phyloP scores from a whole-genome alignment of 2,113 vertebrate genomes.

The Pagrus major region DNA sequence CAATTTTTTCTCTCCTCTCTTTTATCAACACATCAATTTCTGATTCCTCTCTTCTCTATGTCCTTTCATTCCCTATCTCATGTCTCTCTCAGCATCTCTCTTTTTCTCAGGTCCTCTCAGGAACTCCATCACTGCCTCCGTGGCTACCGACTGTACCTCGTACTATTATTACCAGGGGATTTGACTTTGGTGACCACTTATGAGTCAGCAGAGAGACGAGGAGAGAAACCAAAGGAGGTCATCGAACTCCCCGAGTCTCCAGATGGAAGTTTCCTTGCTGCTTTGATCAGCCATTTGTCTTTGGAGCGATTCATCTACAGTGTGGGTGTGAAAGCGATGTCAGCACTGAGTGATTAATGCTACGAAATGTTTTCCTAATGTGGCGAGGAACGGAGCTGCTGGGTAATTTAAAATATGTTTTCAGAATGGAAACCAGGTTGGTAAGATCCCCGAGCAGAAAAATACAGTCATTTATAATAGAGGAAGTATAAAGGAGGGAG shows the following conservation, averaged over 20 bases:
- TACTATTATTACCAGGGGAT: constrained; percentile 12
- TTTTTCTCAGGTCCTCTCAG: not conserved
- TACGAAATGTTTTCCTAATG: constrained; percentile 47
- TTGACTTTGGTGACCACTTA: constrained; percentile 23
- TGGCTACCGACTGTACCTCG: not conserved
- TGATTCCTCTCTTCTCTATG: not conserved
- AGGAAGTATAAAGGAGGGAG: not conserved
- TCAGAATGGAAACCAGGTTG: constrained; percentile 21
- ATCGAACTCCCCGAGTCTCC: constrained; percentile 29
- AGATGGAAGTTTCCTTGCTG: constrained; percentile 33
- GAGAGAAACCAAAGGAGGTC: constrained; percentile 47
- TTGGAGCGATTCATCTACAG: constrained; percentile 36
- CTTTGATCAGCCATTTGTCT: constrained; percentile 57
- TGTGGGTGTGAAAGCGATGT: constrained; percentile 50
- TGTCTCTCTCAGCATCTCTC: no score
- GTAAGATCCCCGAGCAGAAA: constrained; percentile 9
- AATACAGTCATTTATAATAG: not conserved
- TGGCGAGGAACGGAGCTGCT: constrained; percentile 15
- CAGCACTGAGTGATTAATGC: constrained; percentile 63
- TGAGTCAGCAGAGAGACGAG: constrained; percentile 50
- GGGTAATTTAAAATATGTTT: constrained; percentile 43
- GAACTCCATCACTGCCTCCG: not conserved
- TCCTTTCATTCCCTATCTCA: constrained; percentile 14
- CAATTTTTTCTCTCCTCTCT: no score
- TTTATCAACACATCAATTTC: not conserved